Conservation (phyloP, 2,797 vertebrate genomes). For the Onychomys torridus region DNA sequence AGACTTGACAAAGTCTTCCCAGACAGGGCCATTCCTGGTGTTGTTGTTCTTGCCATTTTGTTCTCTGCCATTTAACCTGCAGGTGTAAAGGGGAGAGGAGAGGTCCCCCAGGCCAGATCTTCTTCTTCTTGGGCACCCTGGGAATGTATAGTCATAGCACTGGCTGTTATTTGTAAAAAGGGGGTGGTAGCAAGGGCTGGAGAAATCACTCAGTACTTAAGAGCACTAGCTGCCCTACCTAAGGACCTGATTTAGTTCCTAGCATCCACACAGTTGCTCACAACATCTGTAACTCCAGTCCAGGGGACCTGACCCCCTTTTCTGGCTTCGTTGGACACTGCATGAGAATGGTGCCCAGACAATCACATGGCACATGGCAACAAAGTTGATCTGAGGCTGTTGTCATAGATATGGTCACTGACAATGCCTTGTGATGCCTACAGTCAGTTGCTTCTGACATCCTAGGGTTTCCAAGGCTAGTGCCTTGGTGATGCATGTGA, state of each 20-base stretch:
- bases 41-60: too few relatives aligned
- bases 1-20: neutral
- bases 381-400: neutral
- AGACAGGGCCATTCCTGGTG: accelerated
- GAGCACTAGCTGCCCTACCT: neutral
- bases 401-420: neutral
- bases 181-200: neutral
- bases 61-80: neutral
- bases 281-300: neutral
- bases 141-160: neutral
- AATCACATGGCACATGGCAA: neutral
- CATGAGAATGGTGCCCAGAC: neutral
- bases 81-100: too few relatives aligned
- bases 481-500: neutral
- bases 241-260: neutral
- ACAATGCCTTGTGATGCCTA: neutral
- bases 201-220: neutral
- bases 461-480: neutral
- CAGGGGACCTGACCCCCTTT: neutral
- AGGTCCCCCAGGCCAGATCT: neutral
- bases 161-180: neutral
- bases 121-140: neutral
- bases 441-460: neutral
- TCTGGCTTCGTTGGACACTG: neutral
- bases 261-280: neutral